Evolutionary conservation across 2,888 invertebrate species (phyloP), one percentile per base, ranked within the genome.

Genomic region (Rotaria magnacalcarata): DNA sequence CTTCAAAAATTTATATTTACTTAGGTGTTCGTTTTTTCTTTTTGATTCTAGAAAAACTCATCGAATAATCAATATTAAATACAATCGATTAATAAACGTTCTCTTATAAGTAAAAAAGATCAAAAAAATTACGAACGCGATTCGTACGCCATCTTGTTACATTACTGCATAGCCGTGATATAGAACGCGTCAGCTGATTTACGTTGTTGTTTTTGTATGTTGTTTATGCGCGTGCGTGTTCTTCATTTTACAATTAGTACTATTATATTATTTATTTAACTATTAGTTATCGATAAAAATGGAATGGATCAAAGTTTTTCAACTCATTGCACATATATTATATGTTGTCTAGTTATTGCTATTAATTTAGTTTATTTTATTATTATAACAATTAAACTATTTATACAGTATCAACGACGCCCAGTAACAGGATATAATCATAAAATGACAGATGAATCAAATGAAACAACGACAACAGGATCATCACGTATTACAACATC

Each of bases 81-180:
- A 4, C 14, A 16, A 34, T 67, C 34, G 16, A 34, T 67, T 56
- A 27, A 67, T 10, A 34, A 34, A 34, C 0, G 34, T n/a, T 67
- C 27, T 67, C 14, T 34, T 34, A 54, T 54, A 5, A 34, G 34
- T 0, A 34, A 67, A 67, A 16, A 34, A 16, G 16, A 34, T 34
- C 34, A 67, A 67, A 67, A 60, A 60, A 27, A 11, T 34, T 60
- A 16, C 19, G 1, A 0, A 34, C 14, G 67, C 67, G 34, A 67
- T 67, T 67, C 67, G 67, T 67, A 67, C 67, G 67, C 67, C 67
- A 67, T 67, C 67, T 67, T 67, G 67, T 67, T 6, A 67, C 34
- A 67, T 34, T 34, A 67, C 27, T 67, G 67, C 67, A 67, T 67
- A 67, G 19, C 67, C 34, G 67, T 34, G 27, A 34, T 19, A 67